Conservation (phyloP, 2,888 invertebrate species). For the Agrilus cyanescens region DNA sequence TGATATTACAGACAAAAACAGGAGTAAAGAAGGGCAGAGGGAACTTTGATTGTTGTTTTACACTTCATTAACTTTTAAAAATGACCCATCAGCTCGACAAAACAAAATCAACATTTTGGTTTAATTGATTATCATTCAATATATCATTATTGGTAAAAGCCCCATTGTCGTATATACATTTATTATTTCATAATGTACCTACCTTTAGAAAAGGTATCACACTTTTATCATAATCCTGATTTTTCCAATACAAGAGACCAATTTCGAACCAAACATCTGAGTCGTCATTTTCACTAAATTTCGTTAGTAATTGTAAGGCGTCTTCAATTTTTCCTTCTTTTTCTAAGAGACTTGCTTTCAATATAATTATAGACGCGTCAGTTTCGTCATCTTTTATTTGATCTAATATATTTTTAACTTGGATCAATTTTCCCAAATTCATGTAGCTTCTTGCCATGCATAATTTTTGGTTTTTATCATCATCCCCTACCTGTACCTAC, state of each 20-base stretch:
- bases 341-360: slow-evolving; percentile 40
- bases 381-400: slow-evolving; percentile 26
- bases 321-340: slow-evolving; percentile 42
- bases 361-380: slow-evolving; percentile 21
- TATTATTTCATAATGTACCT: no score
- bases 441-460: slow-evolving; percentile 26
- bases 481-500: no score
- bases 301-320: slow-evolving; percentile 40
- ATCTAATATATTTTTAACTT: slow-evolving; percentile 29
- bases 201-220: slow-evolving; percentile 51
- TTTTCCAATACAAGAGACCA: slow-evolving; percentile 48
- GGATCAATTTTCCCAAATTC: slow-evolving; percentile 29
- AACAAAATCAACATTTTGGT: no score
- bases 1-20: no score
- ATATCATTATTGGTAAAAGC: no score
- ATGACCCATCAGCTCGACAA: no score
- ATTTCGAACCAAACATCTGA: slow-evolving; percentile 45
- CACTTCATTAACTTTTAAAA: no score
- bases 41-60: no score
- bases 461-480: no score
- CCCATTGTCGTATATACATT: no score
- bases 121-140: no score
- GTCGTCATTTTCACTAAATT: slow-evolving; percentile 31
- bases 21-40: no score
- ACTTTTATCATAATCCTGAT: slow-evolving; percentile 46